Percentiles rank a stretch among this genome's conserved stretches.
These are phyloP conservation scores for Peromyscus leucopus DNA, from an alignment of 2,113 vertebrate species.

Conservation along the genomic window DNA sequence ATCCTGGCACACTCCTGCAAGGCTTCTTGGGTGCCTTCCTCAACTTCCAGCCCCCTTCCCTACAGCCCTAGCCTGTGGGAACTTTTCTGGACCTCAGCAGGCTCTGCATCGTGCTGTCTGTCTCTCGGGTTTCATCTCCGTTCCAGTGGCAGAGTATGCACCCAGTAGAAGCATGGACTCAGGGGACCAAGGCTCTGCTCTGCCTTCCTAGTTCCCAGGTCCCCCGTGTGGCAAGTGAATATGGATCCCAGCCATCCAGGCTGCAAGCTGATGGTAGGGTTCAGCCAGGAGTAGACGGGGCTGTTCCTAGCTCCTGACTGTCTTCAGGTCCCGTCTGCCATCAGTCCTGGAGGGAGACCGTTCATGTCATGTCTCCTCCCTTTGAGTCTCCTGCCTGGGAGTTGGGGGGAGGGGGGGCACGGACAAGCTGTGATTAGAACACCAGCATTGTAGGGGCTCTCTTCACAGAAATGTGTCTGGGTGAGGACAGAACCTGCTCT, in stretches of 20 bases:
- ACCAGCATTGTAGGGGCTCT: background rate
- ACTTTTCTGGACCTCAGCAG: background rate
- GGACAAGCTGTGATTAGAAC: background rate
- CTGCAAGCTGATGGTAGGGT: too few species aligned
- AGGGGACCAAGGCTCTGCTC: background rate
- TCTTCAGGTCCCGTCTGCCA: background rate
- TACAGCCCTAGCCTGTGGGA: background rate
- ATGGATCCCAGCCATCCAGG: rapidly evolving
- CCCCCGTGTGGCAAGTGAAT: background rate
- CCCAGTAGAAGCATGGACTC: background rate
- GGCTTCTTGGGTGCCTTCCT: background rate
- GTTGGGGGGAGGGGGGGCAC: rapidly evolving
- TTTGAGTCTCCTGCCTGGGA: background rate
- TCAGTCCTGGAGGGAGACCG: background rate
- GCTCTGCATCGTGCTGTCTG: rapidly evolving
- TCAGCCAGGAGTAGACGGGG: background rate
- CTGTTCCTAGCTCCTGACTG: background rate
- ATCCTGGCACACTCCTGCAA: background rate
- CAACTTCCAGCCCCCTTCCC: too few species aligned
- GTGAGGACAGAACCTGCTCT: background rate
- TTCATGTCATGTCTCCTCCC: background rate
- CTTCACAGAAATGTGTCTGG: background rate
- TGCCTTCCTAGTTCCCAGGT: background rate
- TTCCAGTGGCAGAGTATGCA: background rate
- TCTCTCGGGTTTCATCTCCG: background rate